These are phyloP conservation scores for Hypotaenidia philippensis DNA, from an alignment of 2,797 vertebrate species.

Conservation along the genomic window DNA sequence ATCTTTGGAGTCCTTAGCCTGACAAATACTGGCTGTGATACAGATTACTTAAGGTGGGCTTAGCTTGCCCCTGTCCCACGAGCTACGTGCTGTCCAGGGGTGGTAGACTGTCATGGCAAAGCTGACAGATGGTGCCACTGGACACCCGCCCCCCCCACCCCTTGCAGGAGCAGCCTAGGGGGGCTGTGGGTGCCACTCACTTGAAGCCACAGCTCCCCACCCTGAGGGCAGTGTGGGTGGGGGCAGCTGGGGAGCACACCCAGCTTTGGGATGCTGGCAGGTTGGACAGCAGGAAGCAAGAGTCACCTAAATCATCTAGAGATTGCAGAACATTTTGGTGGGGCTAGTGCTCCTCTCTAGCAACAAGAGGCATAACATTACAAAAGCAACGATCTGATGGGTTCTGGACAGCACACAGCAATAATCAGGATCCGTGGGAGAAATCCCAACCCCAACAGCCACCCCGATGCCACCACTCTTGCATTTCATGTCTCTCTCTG, in stretches of 20 bases:
- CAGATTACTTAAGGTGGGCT: neutral
- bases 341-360: rapidly evolving
- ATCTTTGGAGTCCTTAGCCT: neutral
- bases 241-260: neutral
- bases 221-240: rapidly evolving
- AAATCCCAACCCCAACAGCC: neutral
- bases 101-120: rapidly evolving
- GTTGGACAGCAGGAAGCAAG: neutral
- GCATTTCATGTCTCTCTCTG: neutral
- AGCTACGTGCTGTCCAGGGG: rapidly evolving
- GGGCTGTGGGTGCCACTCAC: neutral
- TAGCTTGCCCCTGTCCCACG: neutral
- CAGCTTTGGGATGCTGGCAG: neutral
- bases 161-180: neutral
- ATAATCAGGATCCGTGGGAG: rapidly evolving
- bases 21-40: neutral
- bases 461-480: neutral
- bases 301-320: neutral
- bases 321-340: no score
- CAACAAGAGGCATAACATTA: neutral
- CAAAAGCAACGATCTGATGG: rapidly evolving
- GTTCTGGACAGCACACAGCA: rapidly evolving
- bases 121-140: rapidly evolving
- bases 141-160: no score
- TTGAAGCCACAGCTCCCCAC: neutral